Conservation (phyloP, 1,140 invertebrate genomes). For the Sitophilus oryzae region DNA sequence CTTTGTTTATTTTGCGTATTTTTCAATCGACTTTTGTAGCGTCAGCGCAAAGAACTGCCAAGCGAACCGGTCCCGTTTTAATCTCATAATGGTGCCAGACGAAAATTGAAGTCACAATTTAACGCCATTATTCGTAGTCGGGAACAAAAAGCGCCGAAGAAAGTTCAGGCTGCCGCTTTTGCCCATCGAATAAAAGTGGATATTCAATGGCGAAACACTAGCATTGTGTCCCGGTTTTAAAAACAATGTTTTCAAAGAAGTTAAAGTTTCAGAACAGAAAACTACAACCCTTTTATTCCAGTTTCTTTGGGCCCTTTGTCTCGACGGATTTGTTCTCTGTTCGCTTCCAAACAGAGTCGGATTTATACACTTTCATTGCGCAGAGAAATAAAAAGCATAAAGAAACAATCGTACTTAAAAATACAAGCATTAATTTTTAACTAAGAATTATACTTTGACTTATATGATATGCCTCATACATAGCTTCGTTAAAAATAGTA, state of each 20-base stretch:
- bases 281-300: conserved; percentile 29
- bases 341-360: conserved; percentile 11
- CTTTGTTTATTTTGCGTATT: conserved; percentile 1
- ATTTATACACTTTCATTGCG: too few species aligned
- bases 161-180: conserved; percentile 18
- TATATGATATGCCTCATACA: too few species aligned
- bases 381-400: too few species aligned
- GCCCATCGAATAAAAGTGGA: conserved; percentile 21
- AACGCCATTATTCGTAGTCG: conserved; percentile 18
- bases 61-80: conserved; percentile 7
- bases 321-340: conserved; percentile 16
- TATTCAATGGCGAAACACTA: conserved; percentile 23
- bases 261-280: conserved; percentile 28
- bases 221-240: conserved; percentile 22
- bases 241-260: conserved; percentile 28
- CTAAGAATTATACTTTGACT: too few species aligned
- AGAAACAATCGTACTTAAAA: too few species aligned
- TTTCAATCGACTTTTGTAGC: conserved; percentile 7
- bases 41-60: conserved; percentile 12
- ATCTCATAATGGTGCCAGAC: conserved; percentile 19
- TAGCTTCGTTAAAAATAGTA: too few species aligned
- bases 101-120: conserved; percentile 27
- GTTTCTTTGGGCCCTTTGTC: conserved; percentile 28
- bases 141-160: conserved; percentile 22
- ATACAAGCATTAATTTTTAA: too few species aligned